Base-by-base conservation (phyloP, 2,113 vertebrate species). In the Phaethornis superciliosus region DNA sequence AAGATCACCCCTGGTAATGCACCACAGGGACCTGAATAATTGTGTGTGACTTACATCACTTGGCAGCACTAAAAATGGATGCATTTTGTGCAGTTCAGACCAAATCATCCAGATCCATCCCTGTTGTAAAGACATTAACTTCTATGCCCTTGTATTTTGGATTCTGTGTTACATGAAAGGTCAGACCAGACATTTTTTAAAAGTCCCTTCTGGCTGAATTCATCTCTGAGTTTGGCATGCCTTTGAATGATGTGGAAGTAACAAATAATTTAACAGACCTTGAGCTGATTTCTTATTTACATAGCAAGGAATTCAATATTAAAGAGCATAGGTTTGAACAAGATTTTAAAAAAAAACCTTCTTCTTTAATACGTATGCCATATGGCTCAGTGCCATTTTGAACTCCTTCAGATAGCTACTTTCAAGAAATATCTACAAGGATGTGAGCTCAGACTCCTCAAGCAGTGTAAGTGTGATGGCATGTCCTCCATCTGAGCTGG, bases 201-300 rank as follows among this genome's bases (percentile, higher is more conserved):
- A 90, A 96, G 83, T 92, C 83, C 54, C 60, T 89, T 88, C 83
- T 93, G 81, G 54, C 74, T 88, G 85, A 86, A 81, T 78, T 87
- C 0, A 2, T 71, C 33, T 68, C 69, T 10, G 33, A 92, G 51
- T 64, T 21, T 75, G 60, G 42, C 2, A 11, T 49, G 83, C 21
- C 58, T 92, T 69, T 81, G 88, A 71, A 56, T 7, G 5, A n/a
- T 23, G 49, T 84, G 58, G 52, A 86, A 81, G 58, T 54, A 86
- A 78, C 56, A 78, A 88, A 89, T 75, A 68, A 70, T 68, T 56
- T 26, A 68, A 18, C 72, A 95, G 65, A 35, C 54, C 70, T 64
- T 84, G 74, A 88, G 28, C 72, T 68, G 44, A 37, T 79, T 83
- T 75, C 88, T 72, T 96, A 90, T 94, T 96, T 96, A 79, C 90